Percentiles rank a stretch among this genome's conserved stretches.
phyloP scores from a whole-genome alignment of 2,888 invertebrate genomes.

The Alloscopus bannaensis region DNA sequence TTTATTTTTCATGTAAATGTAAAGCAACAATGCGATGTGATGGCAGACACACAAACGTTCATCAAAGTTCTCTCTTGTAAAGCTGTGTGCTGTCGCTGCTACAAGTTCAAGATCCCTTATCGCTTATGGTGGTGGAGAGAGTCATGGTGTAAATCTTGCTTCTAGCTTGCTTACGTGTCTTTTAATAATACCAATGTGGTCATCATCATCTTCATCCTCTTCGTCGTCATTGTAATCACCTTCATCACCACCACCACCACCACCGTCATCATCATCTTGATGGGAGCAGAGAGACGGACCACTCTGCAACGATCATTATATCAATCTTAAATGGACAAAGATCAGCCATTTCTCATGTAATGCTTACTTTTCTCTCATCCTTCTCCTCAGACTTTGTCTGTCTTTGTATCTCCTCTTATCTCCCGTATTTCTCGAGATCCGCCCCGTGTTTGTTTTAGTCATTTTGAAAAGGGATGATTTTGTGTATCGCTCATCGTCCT shows the following conservation, averaged over 20 bases:
- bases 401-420: constrained; percentile 45
- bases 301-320: constrained; percentile 50
- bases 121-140: constrained; percentile 48
- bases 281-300: constrained; percentile 34
- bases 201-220: constrained; percentile 43
- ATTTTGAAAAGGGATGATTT: too few relatives aligned
- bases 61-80: constrained; percentile 46
- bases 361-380: constrained; percentile 7
- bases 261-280: constrained; percentile 1
- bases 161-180: constrained; percentile 39
- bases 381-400: constrained; percentile 39
- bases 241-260: constrained; percentile 41
- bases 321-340: constrained; percentile 57
- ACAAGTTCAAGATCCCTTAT: constrained; percentile 57
- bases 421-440: constrained; percentile 42
- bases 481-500: constrained; percentile 32
- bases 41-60: constrained; percentile 55
- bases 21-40: constrained; percentile 45
- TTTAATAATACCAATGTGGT: constrained; percentile 33
- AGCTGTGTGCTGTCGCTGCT: constrained; percentile 29
- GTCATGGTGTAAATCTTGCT: constrained; percentile 50
- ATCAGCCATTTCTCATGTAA: constrained; percentile 46
- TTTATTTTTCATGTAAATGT: constrained; percentile 61
- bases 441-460: constrained; percentile 57
- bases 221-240: constrained; percentile 61